Conservation (phyloP, 2,797 vertebrate species). For the Paguma larvata region DNA sequence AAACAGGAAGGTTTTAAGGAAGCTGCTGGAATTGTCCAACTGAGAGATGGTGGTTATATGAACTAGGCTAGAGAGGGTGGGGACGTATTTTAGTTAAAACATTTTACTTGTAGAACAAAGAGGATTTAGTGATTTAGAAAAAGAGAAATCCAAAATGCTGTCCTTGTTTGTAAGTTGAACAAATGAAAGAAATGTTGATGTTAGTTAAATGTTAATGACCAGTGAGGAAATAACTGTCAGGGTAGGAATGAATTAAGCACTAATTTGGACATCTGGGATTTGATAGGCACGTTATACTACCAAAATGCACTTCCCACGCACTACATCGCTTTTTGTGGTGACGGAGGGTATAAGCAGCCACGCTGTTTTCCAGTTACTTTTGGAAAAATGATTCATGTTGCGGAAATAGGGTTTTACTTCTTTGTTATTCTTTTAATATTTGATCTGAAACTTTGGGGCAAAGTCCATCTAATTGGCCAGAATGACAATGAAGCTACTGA, state of each 20-base stretch:
- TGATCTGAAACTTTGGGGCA: background rate
- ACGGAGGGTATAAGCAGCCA: background rate
- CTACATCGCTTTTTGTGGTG: background rate
- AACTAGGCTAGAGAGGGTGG: background rate
- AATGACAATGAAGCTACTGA: background rate
- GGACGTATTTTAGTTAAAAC: background rate
- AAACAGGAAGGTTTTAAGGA: background rate
- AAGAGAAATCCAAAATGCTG: background rate
- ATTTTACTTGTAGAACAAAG: background rate
- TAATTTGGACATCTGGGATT: background rate
- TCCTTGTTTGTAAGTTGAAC: background rate
- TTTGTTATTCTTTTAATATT: background rate
- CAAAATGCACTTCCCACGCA: background rate
- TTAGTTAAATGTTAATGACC: background rate
- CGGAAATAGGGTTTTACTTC: background rate
- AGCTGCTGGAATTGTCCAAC: background rate
- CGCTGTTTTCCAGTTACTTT: background rate
- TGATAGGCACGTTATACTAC: background rate
- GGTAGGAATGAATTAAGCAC: background rate
- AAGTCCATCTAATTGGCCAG: background rate
- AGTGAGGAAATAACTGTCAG: background rate
- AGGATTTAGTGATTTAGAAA: background rate
- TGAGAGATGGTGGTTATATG: background rate
- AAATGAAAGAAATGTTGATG: slow-evolving; percentile 1
- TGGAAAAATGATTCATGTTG: background rate